Evolutionary conservation across 2,888 invertebrate species (phyloP), one percentile per base, ranked within the genome.

Genomic region (Euproctis similis): DNA sequence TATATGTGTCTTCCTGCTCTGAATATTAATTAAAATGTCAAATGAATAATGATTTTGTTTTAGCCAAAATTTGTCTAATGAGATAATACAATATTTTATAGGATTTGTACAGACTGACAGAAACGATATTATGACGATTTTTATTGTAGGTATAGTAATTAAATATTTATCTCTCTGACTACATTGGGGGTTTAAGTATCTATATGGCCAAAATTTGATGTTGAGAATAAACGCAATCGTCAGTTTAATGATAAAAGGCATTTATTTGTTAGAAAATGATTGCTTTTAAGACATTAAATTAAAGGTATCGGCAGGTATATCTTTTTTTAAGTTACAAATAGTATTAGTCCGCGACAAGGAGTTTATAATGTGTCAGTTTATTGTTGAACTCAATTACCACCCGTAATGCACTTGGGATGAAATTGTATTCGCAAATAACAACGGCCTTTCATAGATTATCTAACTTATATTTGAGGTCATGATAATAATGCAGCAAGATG

Each of bases 361-460:
- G 22, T 17, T n/a, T n/a, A n/a, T n/a, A n/a, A n/a, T n/a, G 27
- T 16, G n/a, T 13, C 8, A 26, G 14, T 10, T 19, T 23, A 25
- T 28, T 23, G 16, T 23, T 12, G 10, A 6, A 28, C 21, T 8
- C 25, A 25, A 30, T 32, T 28, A 32, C 26, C 27, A 9, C 20
- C 9, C 6, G 7, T 28, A 53, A 48, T 62, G 58, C 53, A 63
- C 56, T 57, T 44, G 31, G 13, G 12, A 46, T 28, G 31, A 37
- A 48, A 68, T 65, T 59, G 42, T 46, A 53, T 50, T 39, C 35
- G 44, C 59, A 70, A 72, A 72, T 53, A 68, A 12, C 34, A 45
- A 7, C 22, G 64, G 46, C 69, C 69, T 72, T 42, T 59, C 30
- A 26, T 4, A 21, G 44, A 47, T 50, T 46, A 33, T 25, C 46